phyloP scores from a whole-genome alignment of 2,113 vertebrate species.

The Forbesichthys papilliferus region DNA sequence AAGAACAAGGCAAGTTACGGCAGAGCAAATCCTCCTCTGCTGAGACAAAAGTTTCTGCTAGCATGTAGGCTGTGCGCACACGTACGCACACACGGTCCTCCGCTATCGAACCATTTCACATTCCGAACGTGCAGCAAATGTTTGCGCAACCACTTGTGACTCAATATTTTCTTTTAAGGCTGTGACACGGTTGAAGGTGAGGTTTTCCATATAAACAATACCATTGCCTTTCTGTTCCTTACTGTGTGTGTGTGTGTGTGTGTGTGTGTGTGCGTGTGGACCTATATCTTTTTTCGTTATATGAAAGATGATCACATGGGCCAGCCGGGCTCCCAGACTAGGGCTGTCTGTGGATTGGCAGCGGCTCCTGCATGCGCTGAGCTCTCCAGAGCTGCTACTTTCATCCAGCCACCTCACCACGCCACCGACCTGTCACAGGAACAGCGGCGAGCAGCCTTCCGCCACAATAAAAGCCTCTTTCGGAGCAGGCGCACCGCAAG shows the following conservation, averaged over 20 bases:
- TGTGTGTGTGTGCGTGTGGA: not conserved
- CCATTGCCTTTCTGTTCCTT: not conserved
- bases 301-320: constrained; percentile 35
- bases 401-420: constrained; percentile 68
- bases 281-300: constrained; percentile 22
- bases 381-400: constrained; percentile 71
- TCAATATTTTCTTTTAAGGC: constrained; percentile 17
- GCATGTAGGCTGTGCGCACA: constrained; percentile 33
- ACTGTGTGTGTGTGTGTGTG: not conserved
- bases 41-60: constrained; percentile 30
- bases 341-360: constrained; percentile 71
- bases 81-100: constrained; percentile 14
- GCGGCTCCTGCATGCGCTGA: constrained; percentile 57
- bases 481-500: constrained; percentile 32
- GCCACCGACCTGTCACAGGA: constrained; percentile 67
- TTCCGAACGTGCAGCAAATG: constrained; percentile 4
- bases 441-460: constrained; percentile 37
- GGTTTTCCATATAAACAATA: constrained; percentile 18
- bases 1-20: constrained; percentile 52
- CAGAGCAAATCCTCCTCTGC: constrained; percentile 49
- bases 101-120: constrained; percentile 28
- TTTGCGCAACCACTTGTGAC: constrained; percentile 4
- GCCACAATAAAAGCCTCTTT: constrained; percentile 35
- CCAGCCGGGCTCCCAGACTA: constrained; percentile 61
- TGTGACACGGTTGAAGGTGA: constrained; percentile 11